Evolutionary conservation across 2,797 vertebrate genomes (phyloP).

Genomic region (Acanthornis magna): DNA sequence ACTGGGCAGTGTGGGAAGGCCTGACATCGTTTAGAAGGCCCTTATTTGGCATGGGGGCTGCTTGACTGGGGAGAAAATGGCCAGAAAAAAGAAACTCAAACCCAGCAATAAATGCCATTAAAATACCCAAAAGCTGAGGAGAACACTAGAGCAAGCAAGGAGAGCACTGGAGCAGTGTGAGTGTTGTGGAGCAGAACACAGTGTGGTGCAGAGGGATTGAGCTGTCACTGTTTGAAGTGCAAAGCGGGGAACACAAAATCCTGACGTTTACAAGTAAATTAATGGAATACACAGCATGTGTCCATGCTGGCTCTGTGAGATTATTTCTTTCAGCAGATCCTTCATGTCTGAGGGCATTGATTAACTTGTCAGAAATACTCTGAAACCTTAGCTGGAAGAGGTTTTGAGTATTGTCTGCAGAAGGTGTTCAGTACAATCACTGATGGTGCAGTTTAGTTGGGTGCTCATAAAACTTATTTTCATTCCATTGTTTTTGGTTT

Average conservation of each 20-base stretch:
- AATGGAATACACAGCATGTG: background rate
- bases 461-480: background rate
- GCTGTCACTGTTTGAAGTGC: background rate
- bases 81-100: background rate
- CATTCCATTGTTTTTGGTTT: background rate
- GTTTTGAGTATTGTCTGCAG: background rate
- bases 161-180: no score
- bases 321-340: background rate
- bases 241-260: background rate
- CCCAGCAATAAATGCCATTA: background rate
- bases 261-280: background rate
- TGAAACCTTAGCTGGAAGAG: background rate
- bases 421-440: background rate
- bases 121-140: background rate
- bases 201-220: background rate
- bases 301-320: background rate
- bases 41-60: background rate
- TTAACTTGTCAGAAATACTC: background rate
- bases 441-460: background rate
- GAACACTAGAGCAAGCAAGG: background rate
- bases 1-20: background rate
- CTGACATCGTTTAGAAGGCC: background rate
- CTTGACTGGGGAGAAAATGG: background rate
- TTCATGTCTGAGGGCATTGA: background rate
- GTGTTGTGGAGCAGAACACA: background rate